Evolutionary conservation across 2,888 invertebrate species (phyloP), one percentile per base, ranked within the genome.

Genomic region (Colostygia pectinataria): DNA sequence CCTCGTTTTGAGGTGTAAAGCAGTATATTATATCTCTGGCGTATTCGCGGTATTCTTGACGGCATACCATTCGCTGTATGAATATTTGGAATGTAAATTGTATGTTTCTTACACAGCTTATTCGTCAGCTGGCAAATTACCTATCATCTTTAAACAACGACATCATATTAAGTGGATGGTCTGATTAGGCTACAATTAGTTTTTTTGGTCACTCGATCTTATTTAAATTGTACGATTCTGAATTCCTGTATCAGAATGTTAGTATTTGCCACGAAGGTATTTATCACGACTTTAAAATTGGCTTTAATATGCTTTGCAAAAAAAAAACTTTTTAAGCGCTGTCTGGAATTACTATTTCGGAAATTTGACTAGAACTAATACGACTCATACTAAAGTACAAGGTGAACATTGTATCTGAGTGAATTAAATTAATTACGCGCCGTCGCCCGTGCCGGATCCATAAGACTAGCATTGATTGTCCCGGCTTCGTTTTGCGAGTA

Each of bases 371-470:
- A 18, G 18, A 2, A 18, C 18, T 18, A 18, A 18, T 18, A 3
- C 18, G 4, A 18, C 4, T 18, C 18, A 18, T 4, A 18, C 18
- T 18, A 18, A 18, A 2, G 2, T 18, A 18, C 4, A 18, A 20
- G 20, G 4, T 6, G 20, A 45, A 41, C 42, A n/a, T 51, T 59
- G 59, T 48, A 54, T 63, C 61, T 61, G 46, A 63, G 66, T 69
- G 70, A 82, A 82, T 82, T 73, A 72, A 80, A 77, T 80, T 77
- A 79, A 81, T 79, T 78, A 75, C 69, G 59, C 52, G 59, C 59
- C 51, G 15, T 6, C 20, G 20, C 6, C 6, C 5, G 59, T 65
- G 71, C 77, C 71, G 60, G 66, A 70, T 71, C 65, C 70, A 67
- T 71, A 71, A 74, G 70, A 72, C 69, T 62, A 62, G 75, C 73